Base-by-base conservation (phyloP, 2,113 vertebrate genomes). In the Leptodactylus fuscus region DNA sequence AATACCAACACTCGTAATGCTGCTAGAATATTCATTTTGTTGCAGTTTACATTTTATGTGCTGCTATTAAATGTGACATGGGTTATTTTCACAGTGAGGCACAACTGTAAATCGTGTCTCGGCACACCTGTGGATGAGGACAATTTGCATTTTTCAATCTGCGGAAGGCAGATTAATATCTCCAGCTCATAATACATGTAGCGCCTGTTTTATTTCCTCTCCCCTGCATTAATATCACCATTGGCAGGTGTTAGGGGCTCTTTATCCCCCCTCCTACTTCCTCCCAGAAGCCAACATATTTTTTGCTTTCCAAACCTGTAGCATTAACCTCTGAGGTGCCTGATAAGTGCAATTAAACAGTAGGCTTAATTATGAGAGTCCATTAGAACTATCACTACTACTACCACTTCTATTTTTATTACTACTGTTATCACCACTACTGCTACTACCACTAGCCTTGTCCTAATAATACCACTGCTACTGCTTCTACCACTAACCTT, bases 111-210 rank as follows among this genome's bases (percentile, higher is more conserved):
- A 89, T 88, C 85, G 88, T 84, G 88, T 89, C 2, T 38, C 85
- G n/a, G 86, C 88, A 85, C 73, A 85, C 83, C 83, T 85, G 83
- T 80, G 83, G 83, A 85, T 58, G 62, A 20, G 88, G 79, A 89
- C 89, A 87, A 91, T 91, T 91, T 89, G 88, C 90, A 88, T 91
- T 90, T 91, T 92, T 90, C 90, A 91, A 89, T 91, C 88, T 90
- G 85, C 60, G 65, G 85, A 36, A 77, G 48, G 81, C 1, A 89
- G 89, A 91, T 91, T 82, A 89, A 89, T 91, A 91, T 92, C 91
- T 87, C n/a, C 81, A 88, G 88, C 87, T 0, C 24, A 86, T 87
- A 89, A 89, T 4, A 75, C 75, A 89, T 88, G 62, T 12, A 70
- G 48, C 29, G 87, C 89, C 65, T 67, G 0, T 0, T 79, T 82